Conservation (phyloP, 2,797 vertebrate species). For the Thalassophryne amazonica region DNA sequence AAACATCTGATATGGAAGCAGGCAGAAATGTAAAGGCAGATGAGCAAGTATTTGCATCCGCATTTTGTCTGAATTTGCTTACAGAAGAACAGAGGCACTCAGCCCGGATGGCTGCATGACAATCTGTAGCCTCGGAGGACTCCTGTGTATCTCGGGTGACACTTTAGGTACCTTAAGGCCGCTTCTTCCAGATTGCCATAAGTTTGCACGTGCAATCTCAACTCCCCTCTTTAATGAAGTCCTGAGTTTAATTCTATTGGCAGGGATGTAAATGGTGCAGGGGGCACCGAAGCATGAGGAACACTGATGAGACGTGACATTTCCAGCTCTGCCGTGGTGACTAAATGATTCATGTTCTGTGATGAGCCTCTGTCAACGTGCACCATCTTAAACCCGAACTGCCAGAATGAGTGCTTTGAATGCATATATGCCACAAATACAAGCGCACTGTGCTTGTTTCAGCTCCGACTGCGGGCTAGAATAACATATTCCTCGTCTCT, state of each 20-base stretch:
- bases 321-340: conserved; percentile 73
- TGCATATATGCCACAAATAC: conserved; percentile 22
- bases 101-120: conserved; percentile 32
- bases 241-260: conserved; percentile 29
- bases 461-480: conserved; percentile 48
- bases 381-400: conserved; percentile 46
- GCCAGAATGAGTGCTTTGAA: conserved; percentile 34
- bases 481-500: conserved; percentile 47
- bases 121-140: conserved; percentile 40
- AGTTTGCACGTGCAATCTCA: conserved; percentile 65
- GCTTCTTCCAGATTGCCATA: conserved; percentile 65
- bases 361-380: conserved; percentile 69
- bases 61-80: conserved; percentile 19
- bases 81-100: conserved; percentile 16
- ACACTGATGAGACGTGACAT: conserved; percentile 76
- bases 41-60: conserved; percentile 24
- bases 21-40: conserved; percentile 8
- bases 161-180: conserved; percentile 58
- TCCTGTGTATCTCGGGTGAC: conserved; percentile 53
- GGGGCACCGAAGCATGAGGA: conserved; percentile 48
- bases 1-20: conserved; percentile 31
- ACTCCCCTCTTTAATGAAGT: conserved; percentile 62
- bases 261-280: conserved; percentile 40
- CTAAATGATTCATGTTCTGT: conserved; percentile 82
- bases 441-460: conserved; percentile 19